These are phyloP conservation scores for Mirounga angustirostris DNA, from an alignment of 2,113 vertebrate genomes.

Conservation along the genomic window DNA sequence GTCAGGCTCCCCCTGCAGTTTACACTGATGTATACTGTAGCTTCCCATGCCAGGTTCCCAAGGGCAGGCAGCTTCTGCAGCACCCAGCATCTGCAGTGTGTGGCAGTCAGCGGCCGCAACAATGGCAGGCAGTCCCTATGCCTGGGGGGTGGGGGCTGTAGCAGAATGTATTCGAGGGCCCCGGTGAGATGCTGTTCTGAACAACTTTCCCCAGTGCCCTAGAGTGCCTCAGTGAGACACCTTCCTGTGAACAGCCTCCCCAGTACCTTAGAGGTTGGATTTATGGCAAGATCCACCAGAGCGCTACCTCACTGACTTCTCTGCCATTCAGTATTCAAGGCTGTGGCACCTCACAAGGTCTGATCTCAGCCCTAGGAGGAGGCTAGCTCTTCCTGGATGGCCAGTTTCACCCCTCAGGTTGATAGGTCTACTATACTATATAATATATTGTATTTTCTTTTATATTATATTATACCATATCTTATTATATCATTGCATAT, in stretches of 20 bases:
- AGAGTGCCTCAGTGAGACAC: neutral
- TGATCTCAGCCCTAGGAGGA: neutral
- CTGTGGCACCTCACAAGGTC: neutral
- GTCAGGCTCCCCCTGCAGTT: neutral
- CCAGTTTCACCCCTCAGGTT: neutral
- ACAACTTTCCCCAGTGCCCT: neutral
- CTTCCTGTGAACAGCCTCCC: neutral
- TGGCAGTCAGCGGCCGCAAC: neutral
- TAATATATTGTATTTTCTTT: neutral
- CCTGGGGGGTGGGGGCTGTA: no score
- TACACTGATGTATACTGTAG: neutral
- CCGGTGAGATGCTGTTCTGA: neutral
- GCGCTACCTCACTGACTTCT: neutral
- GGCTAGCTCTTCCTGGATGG: neutral
- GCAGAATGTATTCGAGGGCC: neutral
- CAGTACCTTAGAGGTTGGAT: neutral
- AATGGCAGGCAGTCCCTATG: neutral
- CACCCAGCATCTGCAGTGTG: no score
- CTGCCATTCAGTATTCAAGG: neutral
- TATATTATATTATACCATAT: neutral
- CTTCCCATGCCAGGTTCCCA: neutral
- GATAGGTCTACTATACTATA: neutral
- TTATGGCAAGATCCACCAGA: neutral
- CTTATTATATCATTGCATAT: neutral
- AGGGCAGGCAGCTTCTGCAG: neutral